Evolutionary conservation across 2,113 vertebrate genomes (phyloP), one percentile per base, ranked within the genome.

Genomic region (Sapayoa aenigma): DNA sequence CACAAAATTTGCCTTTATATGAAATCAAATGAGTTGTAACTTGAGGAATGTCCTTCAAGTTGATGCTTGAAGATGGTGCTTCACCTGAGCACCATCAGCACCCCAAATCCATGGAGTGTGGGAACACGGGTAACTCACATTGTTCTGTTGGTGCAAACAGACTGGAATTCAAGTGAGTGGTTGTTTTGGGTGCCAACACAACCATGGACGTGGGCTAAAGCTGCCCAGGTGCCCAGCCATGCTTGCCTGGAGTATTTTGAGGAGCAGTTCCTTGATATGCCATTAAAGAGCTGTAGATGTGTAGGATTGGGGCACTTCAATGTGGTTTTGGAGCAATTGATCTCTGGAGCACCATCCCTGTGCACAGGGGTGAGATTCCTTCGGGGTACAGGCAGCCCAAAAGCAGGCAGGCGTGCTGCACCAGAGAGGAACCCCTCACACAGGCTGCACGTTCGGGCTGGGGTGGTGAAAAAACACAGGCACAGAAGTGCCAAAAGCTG

Each of bases 261-360:
- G 86, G 41, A 63, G 9, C 1, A 2, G 52, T 68, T 55, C 19
- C 41, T 49, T 30, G 53, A 44, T 52, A 42, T 75, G 25, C 42
- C 25, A 9, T 21, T 24, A 14, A 33, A 41, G 50, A 83, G 14
- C 35, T 79, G 53, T 23, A 33, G 14, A 33, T 39, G 9, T 22
- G 30, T 60, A 28, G 53, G 35, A 46, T 0, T 23, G 39, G 24
- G 35, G 33, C 28, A 4, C 12, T 23, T 20, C 1, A 0, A 0
- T 6, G 35, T 42, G 56, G 13, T 35, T 83, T 50, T 14, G 30
- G 35, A 52, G 44, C 3, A 3, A 1, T 35, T 33, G 6, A 16
- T 81, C 41, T 20, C 85, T 18, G 63, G 15, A 59, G 14, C 44
- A 31, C 12, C 4, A 0, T 50, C 28, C 28, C 11, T 30, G 35